Evolutionary conservation across 2,888 invertebrate species (phyloP).

Genomic region (Euplagia quadripunctaria): DNA sequence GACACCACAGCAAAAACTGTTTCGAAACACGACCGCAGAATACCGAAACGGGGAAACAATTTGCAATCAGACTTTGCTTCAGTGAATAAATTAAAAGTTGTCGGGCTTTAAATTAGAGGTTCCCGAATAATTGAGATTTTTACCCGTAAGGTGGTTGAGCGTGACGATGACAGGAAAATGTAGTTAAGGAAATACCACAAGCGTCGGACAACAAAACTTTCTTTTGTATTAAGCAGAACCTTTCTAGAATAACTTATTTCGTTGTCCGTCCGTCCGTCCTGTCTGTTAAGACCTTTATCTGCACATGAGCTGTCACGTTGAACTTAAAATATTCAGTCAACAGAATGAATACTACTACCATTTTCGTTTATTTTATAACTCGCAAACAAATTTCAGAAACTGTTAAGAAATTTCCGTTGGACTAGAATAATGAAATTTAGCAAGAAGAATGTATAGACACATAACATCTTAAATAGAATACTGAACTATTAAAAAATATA

Average conservation of each 20-base stretch:
- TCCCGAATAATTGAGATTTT: constrained; percentile 72
- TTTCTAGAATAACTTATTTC: neutral
- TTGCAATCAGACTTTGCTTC: constrained; percentile 73
- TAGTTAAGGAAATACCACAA: neutral
- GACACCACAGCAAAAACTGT: constrained; percentile 46
- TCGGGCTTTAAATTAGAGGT: constrained; percentile 70
- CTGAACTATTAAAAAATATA: too few relatives aligned
- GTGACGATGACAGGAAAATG: constrained; percentile 18
- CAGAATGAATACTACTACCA: too few relatives aligned
- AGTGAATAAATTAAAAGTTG: constrained; percentile 76
- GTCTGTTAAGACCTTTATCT: neutral
- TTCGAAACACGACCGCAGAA: constrained; percentile 64
- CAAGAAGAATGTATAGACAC: too few relatives aligned
- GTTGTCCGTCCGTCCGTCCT: neutral
- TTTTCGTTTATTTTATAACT: too few relatives aligned
- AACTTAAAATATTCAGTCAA: neutral
- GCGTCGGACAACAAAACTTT: neutral
- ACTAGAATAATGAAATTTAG: too few relatives aligned
- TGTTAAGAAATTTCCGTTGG: too few relatives aligned
- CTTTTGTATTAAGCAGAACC: neutral
- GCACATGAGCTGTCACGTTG: neutral
- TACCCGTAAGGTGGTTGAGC: constrained; percentile 52
- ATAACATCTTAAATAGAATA: too few relatives aligned
- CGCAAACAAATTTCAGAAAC: too few relatives aligned
- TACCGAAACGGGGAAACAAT: constrained; percentile 73